Percentiles rank a stretch among this genome's conserved stretches.
phyloP scores from a whole-genome alignment of 2,888 invertebrate species.

The Perdita meconis region DNA sequence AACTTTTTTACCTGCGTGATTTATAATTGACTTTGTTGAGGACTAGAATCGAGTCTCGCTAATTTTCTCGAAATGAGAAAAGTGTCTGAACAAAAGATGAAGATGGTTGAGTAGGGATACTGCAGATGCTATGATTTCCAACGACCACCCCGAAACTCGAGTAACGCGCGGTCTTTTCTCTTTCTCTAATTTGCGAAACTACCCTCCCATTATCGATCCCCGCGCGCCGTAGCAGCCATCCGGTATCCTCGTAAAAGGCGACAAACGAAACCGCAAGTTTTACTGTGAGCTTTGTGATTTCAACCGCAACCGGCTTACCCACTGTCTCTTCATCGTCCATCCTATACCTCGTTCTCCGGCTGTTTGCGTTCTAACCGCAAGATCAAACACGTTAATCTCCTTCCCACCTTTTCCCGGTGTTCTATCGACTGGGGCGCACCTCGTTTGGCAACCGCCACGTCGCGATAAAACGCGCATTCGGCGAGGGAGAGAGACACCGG shows the following conservation, averaged over 20 bases:
- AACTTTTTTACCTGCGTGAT: no score
- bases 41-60: no score
- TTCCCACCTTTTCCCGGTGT: slow-evolving; percentile 46
- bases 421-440: slow-evolving; percentile 52
- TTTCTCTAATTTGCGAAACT: not conserved
- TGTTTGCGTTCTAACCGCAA: slow-evolving; percentile 77
- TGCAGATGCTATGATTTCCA: no score
- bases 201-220: not conserved
- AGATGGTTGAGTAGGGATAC: no score
- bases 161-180: not conserved
- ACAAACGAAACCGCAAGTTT: slow-evolving; percentile 63
- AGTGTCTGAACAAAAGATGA: no score
- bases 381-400: slow-evolving; percentile 77
- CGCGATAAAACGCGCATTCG: slow-evolving; percentile 51
- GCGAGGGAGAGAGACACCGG: slow-evolving; percentile 14
- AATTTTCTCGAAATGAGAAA: no score
- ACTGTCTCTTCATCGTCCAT: slow-evolving; percentile 49
- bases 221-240: not conserved
- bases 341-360: slow-evolving; percentile 39
- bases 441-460: slow-evolving; percentile 40
- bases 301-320: slow-evolving; percentile 61
- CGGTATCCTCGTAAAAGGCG: slow-evolving; percentile 38
- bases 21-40: no score
- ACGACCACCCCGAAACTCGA: not conserved
- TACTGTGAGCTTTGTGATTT: slow-evolving; percentile 62